A percentile compares a stretch with the other conserved stretches of the same genome.
Evolutionary conservation across 2,888 invertebrate species (phyloP).

Genomic region (Tinea semifulvella): DNA sequence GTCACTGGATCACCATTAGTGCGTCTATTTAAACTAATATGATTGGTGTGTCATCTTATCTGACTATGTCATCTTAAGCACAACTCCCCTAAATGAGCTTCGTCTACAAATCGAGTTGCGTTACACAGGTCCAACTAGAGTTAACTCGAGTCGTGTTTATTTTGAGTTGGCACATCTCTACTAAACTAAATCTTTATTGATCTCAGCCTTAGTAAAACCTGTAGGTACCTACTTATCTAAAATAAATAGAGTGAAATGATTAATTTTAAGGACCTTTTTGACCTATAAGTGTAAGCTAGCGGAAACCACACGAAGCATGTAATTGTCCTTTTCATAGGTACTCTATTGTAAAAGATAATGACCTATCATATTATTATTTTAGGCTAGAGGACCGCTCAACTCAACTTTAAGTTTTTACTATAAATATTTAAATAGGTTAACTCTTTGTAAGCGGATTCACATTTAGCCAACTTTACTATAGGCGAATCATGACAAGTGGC

Average conservation of each 20-base stretch:
- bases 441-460: no score
- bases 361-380: conserved; percentile 11
- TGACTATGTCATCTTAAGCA: no score
- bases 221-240: background rate
- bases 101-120: background rate
- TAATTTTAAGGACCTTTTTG: conserved; percentile 4
- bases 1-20: no score
- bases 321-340: conserved; percentile 9
- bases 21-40: no score
- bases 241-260: conserved; percentile 3
- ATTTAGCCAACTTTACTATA: no score
- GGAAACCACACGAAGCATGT: conserved; percentile 5
- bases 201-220: no score
- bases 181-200: no score
- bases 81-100: background rate
- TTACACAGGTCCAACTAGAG: no score
- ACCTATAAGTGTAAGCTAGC: background rate
- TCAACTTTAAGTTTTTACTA: conserved; percentile 2
- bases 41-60: no score
- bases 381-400: background rate
- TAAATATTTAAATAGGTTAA: conserved; percentile 2
- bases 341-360: conserved; percentile 8
- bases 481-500: no score
- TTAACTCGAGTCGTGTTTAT: no score
- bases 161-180: no score